phyloP scores from a whole-genome alignment of 2,797 vertebrate species.

The Lagorchestes hirsutus region DNA sequence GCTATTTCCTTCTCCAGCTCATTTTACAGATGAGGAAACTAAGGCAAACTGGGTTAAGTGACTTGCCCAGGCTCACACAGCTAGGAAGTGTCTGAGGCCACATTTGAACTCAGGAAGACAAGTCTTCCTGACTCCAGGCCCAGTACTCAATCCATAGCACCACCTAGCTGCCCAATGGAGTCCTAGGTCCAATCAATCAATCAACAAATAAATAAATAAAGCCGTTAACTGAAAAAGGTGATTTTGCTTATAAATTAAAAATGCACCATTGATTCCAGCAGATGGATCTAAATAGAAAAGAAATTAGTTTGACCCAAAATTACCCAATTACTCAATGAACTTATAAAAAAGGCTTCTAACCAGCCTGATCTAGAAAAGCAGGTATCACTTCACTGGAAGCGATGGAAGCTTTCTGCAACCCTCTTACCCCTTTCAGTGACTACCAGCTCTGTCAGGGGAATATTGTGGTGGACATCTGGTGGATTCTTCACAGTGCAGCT shows the following conservation, averaged over 20 bases:
- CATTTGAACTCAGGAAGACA: background rate
- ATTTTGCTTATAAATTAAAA: constrained; percentile 49
- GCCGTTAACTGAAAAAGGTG: constrained; percentile 11
- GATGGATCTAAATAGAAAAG: background rate
- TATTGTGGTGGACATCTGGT: constrained; percentile 93
- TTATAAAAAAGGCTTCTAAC: background rate
- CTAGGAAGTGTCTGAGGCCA: background rate
- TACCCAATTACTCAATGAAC: background rate
- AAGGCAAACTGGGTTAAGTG: background rate
- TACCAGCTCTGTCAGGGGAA: constrained; percentile 87
- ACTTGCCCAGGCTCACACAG: background rate
- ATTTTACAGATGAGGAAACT: background rate
- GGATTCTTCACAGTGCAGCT: constrained; percentile 94
- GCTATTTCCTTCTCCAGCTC: background rate
- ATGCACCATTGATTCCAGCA: background rate
- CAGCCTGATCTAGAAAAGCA: background rate
- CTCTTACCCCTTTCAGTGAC: constrained; percentile 91
- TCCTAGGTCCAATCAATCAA: background rate
- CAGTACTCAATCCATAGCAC: background rate
- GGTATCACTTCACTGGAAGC: too few species aligned
- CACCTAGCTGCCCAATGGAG: background rate
- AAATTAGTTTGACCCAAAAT: constrained; percentile 2
- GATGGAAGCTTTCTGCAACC: background rate
- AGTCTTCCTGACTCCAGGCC: background rate
- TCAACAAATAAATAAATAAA: background rate